Conservation (phyloP, 2,888 invertebrate species). For the Notodonta ziczac region DNA sequence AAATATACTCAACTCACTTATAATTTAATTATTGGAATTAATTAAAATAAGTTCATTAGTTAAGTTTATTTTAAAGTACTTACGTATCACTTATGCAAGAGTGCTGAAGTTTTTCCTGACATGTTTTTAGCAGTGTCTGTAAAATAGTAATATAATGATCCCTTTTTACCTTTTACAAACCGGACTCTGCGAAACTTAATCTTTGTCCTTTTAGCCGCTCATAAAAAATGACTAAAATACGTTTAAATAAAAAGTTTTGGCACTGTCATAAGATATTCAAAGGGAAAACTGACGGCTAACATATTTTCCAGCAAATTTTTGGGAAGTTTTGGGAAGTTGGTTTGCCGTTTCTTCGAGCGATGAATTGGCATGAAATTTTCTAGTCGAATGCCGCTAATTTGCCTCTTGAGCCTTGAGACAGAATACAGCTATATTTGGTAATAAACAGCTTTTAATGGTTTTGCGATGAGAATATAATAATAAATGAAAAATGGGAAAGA, state of each 20-base stretch:
- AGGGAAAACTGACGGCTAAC: background rate
- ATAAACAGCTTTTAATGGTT: background rate
- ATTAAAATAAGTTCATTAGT: no score
- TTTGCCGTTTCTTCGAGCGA: background rate
- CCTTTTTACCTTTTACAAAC: background rate
- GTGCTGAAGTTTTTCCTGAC: no score
- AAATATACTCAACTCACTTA: no score
- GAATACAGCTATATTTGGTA: background rate
- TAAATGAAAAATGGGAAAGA: no score
- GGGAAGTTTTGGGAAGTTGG: background rate
- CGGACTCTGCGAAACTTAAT: background rate
- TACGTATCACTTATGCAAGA: no score
- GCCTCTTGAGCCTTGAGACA: background rate
- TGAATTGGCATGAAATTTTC: background rate
- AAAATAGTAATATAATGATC: no score
- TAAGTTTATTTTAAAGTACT: no score
- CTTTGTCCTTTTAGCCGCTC: background rate
- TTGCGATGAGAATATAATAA: background rate
- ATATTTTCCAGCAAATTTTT: background rate
- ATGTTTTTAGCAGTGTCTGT: no score
- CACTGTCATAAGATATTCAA: constrained; percentile 3
- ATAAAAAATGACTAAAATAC: constrained; percentile 2
- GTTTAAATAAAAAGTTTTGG: background rate
- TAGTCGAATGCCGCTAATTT: constrained; percentile 1
- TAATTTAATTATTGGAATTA: no score